Base-by-base conservation (phyloP, 2,797 vertebrate species). In the Brachyrhaphis roseni region DNA sequence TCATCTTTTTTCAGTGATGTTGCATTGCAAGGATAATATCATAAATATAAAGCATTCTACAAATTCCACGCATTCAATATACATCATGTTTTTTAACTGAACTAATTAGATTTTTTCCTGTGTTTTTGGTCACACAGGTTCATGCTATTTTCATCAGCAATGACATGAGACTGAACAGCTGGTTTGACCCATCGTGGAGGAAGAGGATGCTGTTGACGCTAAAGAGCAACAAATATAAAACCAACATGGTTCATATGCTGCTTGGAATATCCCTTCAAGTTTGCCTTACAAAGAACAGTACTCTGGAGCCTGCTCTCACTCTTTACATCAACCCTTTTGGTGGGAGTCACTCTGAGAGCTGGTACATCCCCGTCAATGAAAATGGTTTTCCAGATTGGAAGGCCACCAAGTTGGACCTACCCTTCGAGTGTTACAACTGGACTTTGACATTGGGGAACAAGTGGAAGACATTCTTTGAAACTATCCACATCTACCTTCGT, bases 381-480 rank as follows among this genome's bases (percentile, higher is more conserved):
- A 97, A 97, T 82, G 93, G 81, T 87, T 99, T 97, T 88, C 98
- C 98, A 36, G 97, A 98, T 93, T 99, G 98, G 98, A 96, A 98
- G 83, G 95, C 97, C 93, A 97, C 96, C 87, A 98, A 97, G 68
- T 88, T 99, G 93, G 97, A 98, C 92, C 95, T 99, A 28, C 98
- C 98, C 2, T 95, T 99, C n/a, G 97, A 99, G 93, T 99, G 98
- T 78, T 98, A 97, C 31, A 99, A 99, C 94, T 99, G 98, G 98
- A 98, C 97, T 0, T 95, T 99, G 92, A 98, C 97, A 0, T 93
- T 99, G 80, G 98, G 98, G 41, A 98, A 98, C 96, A 98, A 97
- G 83, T 99, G 98, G 98, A 99, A 99, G 94, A 99, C 98, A 0
- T 99, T 99, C 95, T 99, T 99, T 83, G 98, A 99, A 89, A 99